Percentiles rank a stretch among this genome's conserved stretches.
Evolutionary conservation across 2,797 vertebrate species (phyloP).

Genomic region (Arvicola amphibius): DNA sequence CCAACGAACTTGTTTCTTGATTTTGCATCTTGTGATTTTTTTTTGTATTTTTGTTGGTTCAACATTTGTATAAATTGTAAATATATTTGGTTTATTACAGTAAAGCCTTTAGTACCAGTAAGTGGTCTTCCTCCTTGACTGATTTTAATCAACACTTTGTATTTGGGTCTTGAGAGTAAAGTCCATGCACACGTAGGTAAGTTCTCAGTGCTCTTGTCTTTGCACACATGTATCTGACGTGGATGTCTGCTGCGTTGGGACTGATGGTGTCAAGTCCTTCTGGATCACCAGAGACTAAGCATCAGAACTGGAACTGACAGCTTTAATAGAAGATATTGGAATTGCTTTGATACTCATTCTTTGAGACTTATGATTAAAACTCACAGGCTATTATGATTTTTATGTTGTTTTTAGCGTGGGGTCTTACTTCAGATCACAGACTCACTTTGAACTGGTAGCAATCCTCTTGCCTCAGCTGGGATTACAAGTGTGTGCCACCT

Average conservation of each 20-base stretch:
- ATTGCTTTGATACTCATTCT: conserved; percentile 46
- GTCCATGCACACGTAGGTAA: conserved; percentile 64
- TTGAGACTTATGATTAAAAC: not conserved
- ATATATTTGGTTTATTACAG: conserved; percentile 97
- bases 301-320: not conserved
- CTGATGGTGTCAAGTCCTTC: not conserved
- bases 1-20: conserved; percentile 87
- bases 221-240: not conserved
- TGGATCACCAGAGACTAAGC: not conserved
- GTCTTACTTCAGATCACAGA: not conserved
- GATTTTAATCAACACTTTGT: conserved; percentile 75
- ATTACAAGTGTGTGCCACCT: not conserved
- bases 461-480: not conserved
- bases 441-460: not conserved
- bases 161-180: conserved; percentile 80
- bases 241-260: not conserved
- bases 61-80: conserved; percentile 97
- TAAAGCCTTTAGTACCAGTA: conserved; percentile 95
- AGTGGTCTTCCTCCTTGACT: conserved; percentile 86
- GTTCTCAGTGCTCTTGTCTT: conserved; percentile 13
- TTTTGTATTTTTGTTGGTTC: conserved; percentile 91
- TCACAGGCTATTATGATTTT: not conserved
- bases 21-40: conserved; percentile 89
- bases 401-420: not conserved
- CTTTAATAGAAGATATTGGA: conserved; percentile 52